Conservation (phyloP, 53 echinoderm and acorn worm genomes). For the Echinometra lucunter region DNA sequence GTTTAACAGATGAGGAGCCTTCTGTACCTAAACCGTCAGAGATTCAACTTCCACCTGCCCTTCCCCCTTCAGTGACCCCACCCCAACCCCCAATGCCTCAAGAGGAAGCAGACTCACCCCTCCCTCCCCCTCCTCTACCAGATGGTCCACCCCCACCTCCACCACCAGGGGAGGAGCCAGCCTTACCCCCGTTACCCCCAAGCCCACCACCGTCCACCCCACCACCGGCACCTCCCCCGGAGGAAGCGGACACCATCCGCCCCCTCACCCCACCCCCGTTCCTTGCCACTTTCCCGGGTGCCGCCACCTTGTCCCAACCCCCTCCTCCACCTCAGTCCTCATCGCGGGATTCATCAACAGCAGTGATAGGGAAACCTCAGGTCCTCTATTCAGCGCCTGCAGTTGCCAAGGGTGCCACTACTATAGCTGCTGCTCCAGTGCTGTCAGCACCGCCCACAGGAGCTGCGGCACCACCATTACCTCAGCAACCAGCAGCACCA, state of each 20-base stretch:
- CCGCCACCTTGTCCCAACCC: conserved; percentile 29
- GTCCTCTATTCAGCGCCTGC: conserved; percentile 71
- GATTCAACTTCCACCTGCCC: conserved; percentile 59
- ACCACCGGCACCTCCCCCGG: conserved; percentile 71
- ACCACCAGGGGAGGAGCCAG: conserved; percentile 82
- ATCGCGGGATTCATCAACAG: background rate
- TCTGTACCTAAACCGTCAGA: conserved; percentile 1
- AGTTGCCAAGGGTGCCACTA: conserved; percentile 41
- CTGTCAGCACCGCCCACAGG: background rate
- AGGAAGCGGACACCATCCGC: conserved; percentile 63
- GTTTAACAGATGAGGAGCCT: conserved; percentile 14
- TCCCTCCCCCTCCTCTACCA: conserved; percentile 86
- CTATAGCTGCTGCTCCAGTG: conserved; percentile 44
- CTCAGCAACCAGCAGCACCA: conserved; percentile 31
- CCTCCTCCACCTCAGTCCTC: conserved; percentile 61
- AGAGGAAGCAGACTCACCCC: conserved; percentile 66
- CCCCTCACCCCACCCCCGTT: conserved; percentile 85
- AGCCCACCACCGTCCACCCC: conserved; percentile 82
- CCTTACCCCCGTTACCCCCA: conserved; percentile 85
- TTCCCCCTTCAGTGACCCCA: conserved; percentile 46
- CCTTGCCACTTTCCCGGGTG: conserved; percentile 57
- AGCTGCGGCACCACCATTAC: background rate
- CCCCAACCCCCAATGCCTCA: conserved; percentile 71
- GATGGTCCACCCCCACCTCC: conserved; percentile 90
- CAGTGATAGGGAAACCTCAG: conserved; percentile 89